Percentiles rank a stretch among this genome's conserved stretches.
These are phyloP conservation scores for Pseudoatta argentina DNA, from an alignment of 1,140 invertebrate species.

Conservation along the genomic window DNA sequence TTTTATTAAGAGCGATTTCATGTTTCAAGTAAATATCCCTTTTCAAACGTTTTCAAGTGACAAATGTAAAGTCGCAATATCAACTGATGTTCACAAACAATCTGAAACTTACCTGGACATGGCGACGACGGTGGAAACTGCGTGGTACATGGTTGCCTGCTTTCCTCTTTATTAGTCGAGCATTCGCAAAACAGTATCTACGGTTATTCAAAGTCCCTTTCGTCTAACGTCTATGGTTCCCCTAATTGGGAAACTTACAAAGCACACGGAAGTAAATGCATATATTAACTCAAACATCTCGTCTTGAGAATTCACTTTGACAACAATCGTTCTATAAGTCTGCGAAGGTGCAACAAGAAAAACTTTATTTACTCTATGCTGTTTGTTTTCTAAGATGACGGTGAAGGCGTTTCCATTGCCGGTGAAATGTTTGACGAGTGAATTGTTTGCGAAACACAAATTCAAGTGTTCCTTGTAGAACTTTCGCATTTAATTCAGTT, in stretches of 20 bases:
- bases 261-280: slow-evolving; percentile 35
- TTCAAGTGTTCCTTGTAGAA: slow-evolving; percentile 28
- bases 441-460: slow-evolving; percentile 33
- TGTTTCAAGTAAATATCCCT: not conserved
- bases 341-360: slow-evolving; percentile 40
- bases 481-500: slow-evolving; percentile 32
- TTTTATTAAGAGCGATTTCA: not conserved
- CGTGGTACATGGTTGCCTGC: slow-evolving; percentile 92
- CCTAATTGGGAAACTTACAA: slow-evolving; percentile 62
- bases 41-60: not conserved
- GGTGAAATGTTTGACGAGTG: not conserved
- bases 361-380: slow-evolving; percentile 9
- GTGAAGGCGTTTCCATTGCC: not conserved
- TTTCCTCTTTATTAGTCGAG: slow-evolving; percentile 86
- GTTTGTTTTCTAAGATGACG: slow-evolving; percentile 22
- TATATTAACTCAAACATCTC: slow-evolving; percentile 34
- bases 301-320: slow-evolving; percentile 41
- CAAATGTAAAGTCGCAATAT: not conserved
- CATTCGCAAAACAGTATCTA: slow-evolving; percentile 85
- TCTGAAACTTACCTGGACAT: slow-evolving; percentile 91
- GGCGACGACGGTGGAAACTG: slow-evolving; percentile 95
- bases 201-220: slow-evolving; percentile 64
- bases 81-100: slow-evolving; percentile 1
- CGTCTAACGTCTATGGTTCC: slow-evolving; percentile 57
- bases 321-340: slow-evolving; percentile 24